Base-by-base conservation (phyloP, 2,888 invertebrate genomes). In the Bibio marci region DNA sequence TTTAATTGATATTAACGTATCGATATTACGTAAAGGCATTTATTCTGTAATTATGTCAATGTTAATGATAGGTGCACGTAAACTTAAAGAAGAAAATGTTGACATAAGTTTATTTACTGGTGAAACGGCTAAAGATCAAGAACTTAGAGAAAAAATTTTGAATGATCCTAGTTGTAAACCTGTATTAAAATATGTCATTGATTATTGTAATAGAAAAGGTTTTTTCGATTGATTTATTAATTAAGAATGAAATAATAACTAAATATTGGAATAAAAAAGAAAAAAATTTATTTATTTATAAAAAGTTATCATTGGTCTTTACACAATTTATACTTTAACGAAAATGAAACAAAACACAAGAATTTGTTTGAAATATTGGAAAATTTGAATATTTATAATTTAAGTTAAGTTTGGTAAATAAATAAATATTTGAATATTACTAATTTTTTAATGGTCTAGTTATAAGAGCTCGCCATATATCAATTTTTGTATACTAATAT, bases 151-250 rank as follows among this genome's bases (percentile, higher is more conserved):
- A 2, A 13, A 34, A 28, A 26, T 38, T 8, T 34, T 33, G 11
- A 25, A 19, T 2, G 28, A 38, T 18, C 28, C 33, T 6, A 28
- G 28, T 7, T 15, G 14, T 17, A 26, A 14, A 33, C 15, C 7
- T 8, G 4, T 13, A 12, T 25, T 39, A 18, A 22, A n/a, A 10
- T 27, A 28, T 27, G 10, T 38, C n/a, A 11, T 38, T 2, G 26
- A 14, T 4, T 38, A 27, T 19, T 38, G 17, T 28, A 15, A 38
- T 27, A 14, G 30, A 38, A 38, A 33, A 17, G 27, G 27, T 15
- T 38, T 30, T 22, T 37, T 37, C 2, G 14, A 30, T 28, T 37
- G 22, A 28, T 25, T 33, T 33, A 14, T 31, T 5, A 31, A 14
- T 31, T 14, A 31, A 14, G 7, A n/a, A n/a, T 30, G 11, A n/a